Percentiles rank a stretch among this genome's conserved stretches.
Evolutionary conservation across 2,888 invertebrate genomes (phyloP).

Genomic region (Drosophila pullipes): DNA sequence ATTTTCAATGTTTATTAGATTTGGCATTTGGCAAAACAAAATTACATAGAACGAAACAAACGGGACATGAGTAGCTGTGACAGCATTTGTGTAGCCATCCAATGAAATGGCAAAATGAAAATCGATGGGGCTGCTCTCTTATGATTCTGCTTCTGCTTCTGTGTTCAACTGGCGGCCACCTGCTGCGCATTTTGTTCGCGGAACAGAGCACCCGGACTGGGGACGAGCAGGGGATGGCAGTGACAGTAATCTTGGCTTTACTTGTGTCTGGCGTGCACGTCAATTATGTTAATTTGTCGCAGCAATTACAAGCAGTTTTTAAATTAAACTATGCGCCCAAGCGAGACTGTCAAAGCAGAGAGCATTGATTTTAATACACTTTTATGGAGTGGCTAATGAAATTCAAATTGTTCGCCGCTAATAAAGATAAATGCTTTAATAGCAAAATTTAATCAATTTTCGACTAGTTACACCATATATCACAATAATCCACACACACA

Average conservation of each 20-base stretch:
- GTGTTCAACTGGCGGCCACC: conserved; percentile 55
- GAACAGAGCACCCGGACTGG: background rate
- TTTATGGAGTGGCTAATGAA: conserved; percentile 36
- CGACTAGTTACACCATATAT: conserved; percentile 11
- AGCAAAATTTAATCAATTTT: conserved; percentile 13
- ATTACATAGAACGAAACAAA: conserved; percentile 13
- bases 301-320: conserved; percentile 75
- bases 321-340: conserved; percentile 40
- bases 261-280: conserved; percentile 54
- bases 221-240: background rate
- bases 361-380: conserved; percentile 24
- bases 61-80: conserved; percentile 42
- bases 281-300: conserved; percentile 77
- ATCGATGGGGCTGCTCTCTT: conserved; percentile 57
- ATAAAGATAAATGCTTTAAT: conserved; percentile 56
- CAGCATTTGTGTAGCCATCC: conserved; percentile 40
- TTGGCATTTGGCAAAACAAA: conserved; percentile 55
- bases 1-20: conserved; percentile 74
- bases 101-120: conserved; percentile 47
- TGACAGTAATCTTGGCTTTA: conserved; percentile 42
- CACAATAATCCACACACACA: conserved; percentile 4
- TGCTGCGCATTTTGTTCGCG: conserved; percentile 66
- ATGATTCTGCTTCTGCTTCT: background rate
- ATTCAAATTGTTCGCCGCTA: conserved; percentile 20
- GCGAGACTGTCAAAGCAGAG: conserved; percentile 12